phyloP scores from a whole-genome alignment of 2,888 invertebrate species.

The Stramonita haemastoma region DNA sequence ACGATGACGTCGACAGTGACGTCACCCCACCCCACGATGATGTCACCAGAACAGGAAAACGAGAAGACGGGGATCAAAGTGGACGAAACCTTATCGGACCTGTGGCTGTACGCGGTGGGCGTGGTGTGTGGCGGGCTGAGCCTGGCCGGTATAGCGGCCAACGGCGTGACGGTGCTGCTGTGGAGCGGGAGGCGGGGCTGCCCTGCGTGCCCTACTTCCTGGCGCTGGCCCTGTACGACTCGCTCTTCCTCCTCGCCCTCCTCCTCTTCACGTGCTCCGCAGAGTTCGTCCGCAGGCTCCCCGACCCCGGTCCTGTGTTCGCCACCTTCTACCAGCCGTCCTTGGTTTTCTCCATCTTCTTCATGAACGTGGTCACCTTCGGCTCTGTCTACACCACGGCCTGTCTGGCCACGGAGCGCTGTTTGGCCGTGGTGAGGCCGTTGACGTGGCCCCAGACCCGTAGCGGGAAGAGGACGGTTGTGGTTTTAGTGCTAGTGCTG shows the following conservation, averaged over 20 bases:
- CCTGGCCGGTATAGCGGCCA: background rate
- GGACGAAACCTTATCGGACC: background rate
- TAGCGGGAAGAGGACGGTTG: background rate
- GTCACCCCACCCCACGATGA: background rate
- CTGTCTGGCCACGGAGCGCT: background rate
- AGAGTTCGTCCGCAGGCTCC: too few species aligned
- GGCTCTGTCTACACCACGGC: conserved; percentile 28
- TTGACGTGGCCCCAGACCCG: background rate
- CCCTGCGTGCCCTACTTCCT: background rate
- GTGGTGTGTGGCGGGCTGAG: background rate
- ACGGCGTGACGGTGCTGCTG: background rate
- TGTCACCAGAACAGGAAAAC: background rate
- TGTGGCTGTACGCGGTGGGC: conserved; percentile 4
- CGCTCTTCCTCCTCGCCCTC: background rate
- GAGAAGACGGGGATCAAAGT: too few species aligned
- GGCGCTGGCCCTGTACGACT: background rate
- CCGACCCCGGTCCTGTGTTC: background rate
- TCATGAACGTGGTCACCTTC: background rate
- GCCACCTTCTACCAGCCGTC: background rate
- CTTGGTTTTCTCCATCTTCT: background rate
- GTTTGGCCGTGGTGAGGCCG: conserved; percentile 18
- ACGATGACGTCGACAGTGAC: background rate
- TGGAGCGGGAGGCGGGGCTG: background rate
- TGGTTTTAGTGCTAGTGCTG: background rate
- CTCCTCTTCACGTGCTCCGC: background rate